These are phyloP conservation scores for Sylvicola cinctus DNA, from an alignment of 2,888 invertebrate genomes.

Conservation along the genomic window DNA sequence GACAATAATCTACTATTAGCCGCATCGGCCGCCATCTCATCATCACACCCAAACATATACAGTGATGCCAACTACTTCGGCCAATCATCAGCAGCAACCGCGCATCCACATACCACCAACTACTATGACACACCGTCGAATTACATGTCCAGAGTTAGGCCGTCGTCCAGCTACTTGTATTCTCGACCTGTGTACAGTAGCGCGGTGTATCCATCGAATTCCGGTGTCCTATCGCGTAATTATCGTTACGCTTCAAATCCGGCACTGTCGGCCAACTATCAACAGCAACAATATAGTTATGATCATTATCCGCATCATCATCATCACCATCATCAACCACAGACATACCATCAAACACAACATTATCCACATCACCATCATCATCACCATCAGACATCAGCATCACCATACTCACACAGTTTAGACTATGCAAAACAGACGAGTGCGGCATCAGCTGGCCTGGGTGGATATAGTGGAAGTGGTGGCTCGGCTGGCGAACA, in stretches of 20 bases:
- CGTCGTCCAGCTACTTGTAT: constrained; percentile 16
- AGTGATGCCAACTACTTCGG: constrained; percentile 17
- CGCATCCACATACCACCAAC: constrained; percentile 9
- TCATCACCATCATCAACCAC: constrained; percentile 13
- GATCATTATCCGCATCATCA: constrained; percentile 16
- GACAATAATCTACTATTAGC: not conserved
- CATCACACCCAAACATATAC: constrained; percentile 26
- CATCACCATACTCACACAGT: constrained; percentile 23
- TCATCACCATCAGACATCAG: constrained; percentile 15
- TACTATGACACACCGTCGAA: constrained; percentile 2
- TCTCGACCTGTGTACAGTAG: constrained; percentile 7
- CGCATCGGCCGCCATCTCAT: constrained; percentile 23
- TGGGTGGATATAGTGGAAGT: too few relatives aligned
- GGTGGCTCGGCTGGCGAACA: constrained; percentile 13
- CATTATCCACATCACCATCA: constrained; percentile 12
- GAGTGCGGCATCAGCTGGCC: too few relatives aligned
- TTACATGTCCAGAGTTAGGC: constrained; percentile 14
- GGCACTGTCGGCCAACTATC: constrained; percentile 13
- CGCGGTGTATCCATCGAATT: constrained; percentile 6
- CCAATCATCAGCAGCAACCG: constrained; percentile 9
- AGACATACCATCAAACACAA: constrained; percentile 2
- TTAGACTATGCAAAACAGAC: constrained; percentile 26
- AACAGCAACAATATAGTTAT: constrained; percentile 15
- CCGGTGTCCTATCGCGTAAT: constrained; percentile 1
- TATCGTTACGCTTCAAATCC: constrained; percentile 10